Base-by-base conservation (phyloP, 2,888 invertebrate genomes). In the Merodon equestris region DNA sequence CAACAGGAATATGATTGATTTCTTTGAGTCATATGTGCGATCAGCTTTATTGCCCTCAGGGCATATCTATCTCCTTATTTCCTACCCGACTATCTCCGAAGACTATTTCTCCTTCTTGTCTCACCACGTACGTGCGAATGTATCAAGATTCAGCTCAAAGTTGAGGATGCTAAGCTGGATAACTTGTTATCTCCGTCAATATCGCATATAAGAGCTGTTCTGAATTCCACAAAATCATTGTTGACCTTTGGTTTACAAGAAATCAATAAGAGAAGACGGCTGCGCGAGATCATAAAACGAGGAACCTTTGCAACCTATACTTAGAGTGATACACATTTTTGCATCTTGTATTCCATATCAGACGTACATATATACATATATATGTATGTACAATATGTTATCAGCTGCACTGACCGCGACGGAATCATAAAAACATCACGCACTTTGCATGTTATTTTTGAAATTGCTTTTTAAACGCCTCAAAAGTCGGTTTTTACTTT, bases 1-100 rank as follows among this genome's bases (percentile, higher is more conserved):
- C 38, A 13, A 47, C 40, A 50, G 45, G 61, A 77, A 77, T 70
- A 74, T 79, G 79, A 79, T 79, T 79, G 79, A 79, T 79, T 74
- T 48, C 57, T 40, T 60, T 58, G 60, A 14, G 58, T 74, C 74
- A 54, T 74, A 64, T 64, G 38, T 73, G 64, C 67, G 68, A 73
- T 79, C 48, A 47, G 60, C 74, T 74, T 74, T 60, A 70, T 74
- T 79, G 74, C 74, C 74, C 63, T 34, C 73, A 58, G 70, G 64
- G 64, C 68, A 64, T 68, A 68, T 70, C 74, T 67, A 79, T 63
- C 73, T 73, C 58, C 68, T 74, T 74, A 74, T 64, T 64, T 60
- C 44, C 3, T n/a, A 19, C 47, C 60, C 54, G 54, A 42, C 7
- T 19, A 19, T 44, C 15, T 27, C 15, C n/a, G 53, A n/a, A 47